Evolutionary conservation across 2,113 vertebrate genomes (phyloP), one percentile per base, ranked within the genome.

Genomic region (Sakesphorus luctuosus): DNA sequence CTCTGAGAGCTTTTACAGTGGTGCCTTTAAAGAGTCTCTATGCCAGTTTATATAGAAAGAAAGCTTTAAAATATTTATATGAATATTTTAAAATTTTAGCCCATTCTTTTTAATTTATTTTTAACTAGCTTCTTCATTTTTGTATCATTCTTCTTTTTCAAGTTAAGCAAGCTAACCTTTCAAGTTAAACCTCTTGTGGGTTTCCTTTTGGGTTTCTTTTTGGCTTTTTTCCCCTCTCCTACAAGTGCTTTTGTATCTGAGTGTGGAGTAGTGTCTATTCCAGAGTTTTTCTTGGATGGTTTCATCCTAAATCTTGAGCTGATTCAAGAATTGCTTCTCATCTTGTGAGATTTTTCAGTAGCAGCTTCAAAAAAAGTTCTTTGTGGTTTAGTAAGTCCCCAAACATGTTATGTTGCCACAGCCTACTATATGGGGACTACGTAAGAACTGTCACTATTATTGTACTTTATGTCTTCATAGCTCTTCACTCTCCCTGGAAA

Each of bases 41-140:
- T 67, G 35, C 75, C 55, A 89, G 50, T 93, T 92, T 88, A 92
- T 84, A 80, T 92, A 86, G 90, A 90, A 96, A 92, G 83, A 94
- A 96, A 93, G 35, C 47, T 88, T 80, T 97, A 92, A 96, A 96
- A 93, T 90, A 95, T 97, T 97, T 69, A 97, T 94, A 43, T 49
- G 75, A 93, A 74, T 94, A 90, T 90, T 94, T 95, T 94, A 86
- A 94, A 92, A 59, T 88, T 96, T 92, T 92, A 92, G 75, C 79
- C 50, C 46, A n/a, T 83, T 79, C 88, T 88, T 90, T 94, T 95
- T 67, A 96, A 94, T 95, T 95, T 94, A 94, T 96, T 96, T 96
- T 95, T 96, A 97, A 97, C 55, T 93, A 94, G 83, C 35, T 86
- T 88, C 87, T 94, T 52, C 83, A 31, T 81, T 90, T 94, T 93